phyloP scores from a whole-genome alignment of 1,140 invertebrate genomes.

The Drosophila biarmipes region DNA sequence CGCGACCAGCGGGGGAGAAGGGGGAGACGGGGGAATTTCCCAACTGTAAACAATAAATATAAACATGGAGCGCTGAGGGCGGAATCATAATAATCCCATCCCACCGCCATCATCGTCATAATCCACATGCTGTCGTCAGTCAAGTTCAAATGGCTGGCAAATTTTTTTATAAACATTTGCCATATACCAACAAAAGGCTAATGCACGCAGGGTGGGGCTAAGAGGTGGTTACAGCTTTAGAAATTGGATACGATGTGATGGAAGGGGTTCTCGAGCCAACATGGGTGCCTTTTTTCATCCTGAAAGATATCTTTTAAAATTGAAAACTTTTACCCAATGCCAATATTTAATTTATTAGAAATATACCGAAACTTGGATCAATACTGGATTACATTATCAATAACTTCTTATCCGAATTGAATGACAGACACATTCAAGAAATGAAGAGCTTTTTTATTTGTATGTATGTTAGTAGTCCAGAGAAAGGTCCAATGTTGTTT shows the following conservation, averaged over 20 bases:
- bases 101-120: conserved; percentile 37
- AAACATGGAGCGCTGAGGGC: conserved; percentile 39
- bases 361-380: too few species aligned
- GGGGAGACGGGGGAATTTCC: conserved; percentile 35
- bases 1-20: conserved; percentile 10
- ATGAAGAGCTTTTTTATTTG: neutral
- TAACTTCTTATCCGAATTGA: too few species aligned
- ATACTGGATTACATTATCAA: too few species aligned
- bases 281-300: conserved; percentile 13
- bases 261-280: conserved; percentile 3
- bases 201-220: conserved; percentile 14
- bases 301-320: conserved; percentile 13
- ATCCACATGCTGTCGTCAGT: conserved; percentile 48
- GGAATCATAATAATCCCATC: conserved; percentile 40
- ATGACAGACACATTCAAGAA: too few species aligned
- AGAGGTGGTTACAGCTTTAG: conserved; percentile 8
- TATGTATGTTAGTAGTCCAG: too few species aligned
- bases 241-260: neutral
- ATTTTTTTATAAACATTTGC: conserved; percentile 41
- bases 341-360: neutral
- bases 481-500: too few species aligned
- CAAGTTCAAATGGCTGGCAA: conserved; percentile 54
- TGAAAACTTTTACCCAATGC: neutral
- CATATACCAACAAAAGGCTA: conserved; percentile 43
- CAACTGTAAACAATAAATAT: conserved; percentile 70